These are phyloP conservation scores for Hydrotaea cyrtoneurina DNA, from an alignment of 2,888 invertebrate genomes.

Conservation along the genomic window DNA sequence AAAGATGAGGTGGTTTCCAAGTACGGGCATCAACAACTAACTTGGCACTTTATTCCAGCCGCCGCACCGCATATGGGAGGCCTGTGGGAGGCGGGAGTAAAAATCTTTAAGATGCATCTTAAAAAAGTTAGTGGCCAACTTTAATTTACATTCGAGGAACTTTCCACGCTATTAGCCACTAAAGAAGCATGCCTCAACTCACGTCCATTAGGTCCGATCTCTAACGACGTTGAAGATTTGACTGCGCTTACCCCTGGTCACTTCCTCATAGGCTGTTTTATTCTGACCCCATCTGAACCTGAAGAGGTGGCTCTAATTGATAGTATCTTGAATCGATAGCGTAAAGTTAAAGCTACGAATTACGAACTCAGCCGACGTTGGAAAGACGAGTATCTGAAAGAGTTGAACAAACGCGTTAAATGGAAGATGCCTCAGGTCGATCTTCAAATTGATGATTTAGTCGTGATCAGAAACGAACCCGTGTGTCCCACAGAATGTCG, in stretches of 20 bases:
- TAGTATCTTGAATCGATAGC: too few species aligned
- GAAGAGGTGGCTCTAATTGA: neutral
- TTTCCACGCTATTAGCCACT: too few species aligned
- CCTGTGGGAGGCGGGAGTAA: constrained; percentile 46
- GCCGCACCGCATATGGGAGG: constrained; percentile 44
- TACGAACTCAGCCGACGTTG: constrained; percentile 8
- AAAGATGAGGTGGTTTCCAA: too few species aligned
- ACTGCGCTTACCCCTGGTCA: constrained; percentile 4
- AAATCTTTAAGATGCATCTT: constrained; percentile 43
- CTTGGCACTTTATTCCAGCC: constrained; percentile 7
- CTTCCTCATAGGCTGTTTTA: neutral
- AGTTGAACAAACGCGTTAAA: constrained; percentile 12
- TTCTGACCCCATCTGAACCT: neutral
- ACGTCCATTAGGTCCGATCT: too few species aligned
- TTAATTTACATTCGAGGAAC: neutral
- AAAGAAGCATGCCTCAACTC: too few species aligned
- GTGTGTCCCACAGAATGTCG: constrained; percentile 19
- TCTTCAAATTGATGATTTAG: neutral
- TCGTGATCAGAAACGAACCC: neutral
- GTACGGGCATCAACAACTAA: neutral
- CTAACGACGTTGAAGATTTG: too few species aligned
- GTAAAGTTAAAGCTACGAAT: too few species aligned
- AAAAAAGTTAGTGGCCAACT: neutral
- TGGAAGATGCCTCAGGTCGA: neutral
- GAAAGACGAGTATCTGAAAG: constrained; percentile 22